Conservation (phyloP, 2,113 vertebrate species). For the Hippoglossus stenolepis region DNA sequence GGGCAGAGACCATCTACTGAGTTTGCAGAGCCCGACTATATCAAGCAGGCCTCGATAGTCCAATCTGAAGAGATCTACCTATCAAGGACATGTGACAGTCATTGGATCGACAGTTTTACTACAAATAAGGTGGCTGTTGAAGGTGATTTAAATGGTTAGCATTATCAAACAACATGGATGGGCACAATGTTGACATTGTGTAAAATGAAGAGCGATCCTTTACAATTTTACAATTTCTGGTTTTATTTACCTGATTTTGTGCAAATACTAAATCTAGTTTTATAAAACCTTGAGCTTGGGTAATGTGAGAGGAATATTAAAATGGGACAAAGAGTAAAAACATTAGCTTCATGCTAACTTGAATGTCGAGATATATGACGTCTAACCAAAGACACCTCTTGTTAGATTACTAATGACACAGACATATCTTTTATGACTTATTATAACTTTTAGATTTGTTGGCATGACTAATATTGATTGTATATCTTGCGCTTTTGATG, state of each 20-base stretch:
- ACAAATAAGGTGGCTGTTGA: constrained; percentile 85
- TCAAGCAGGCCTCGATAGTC: constrained; percentile 39
- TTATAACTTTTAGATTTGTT: constrained; percentile 54
- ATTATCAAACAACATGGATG: constrained; percentile 70
- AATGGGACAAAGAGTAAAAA: constrained; percentile 35
- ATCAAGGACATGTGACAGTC: constrained; percentile 70
- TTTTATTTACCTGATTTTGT: constrained; percentile 51
- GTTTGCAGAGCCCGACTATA: constrained; percentile 38
- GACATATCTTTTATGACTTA: constrained; percentile 37
- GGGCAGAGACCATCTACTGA: constrained; percentile 35
- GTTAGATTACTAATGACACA: constrained; percentile 59
- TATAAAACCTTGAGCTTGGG: constrained; percentile 42
- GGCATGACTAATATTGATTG: constrained; percentile 73
- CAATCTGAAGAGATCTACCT: constrained; percentile 72
- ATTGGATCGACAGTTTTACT: constrained; percentile 78
- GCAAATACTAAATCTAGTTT: constrained; percentile 47
- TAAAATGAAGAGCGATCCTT: constrained; percentile 64
- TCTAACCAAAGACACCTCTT: constrained; percentile 62
- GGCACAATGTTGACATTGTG: constrained; percentile 74
- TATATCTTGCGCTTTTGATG: constrained; percentile 44
- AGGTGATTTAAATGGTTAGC: constrained; percentile 86
- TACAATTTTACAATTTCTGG: constrained; percentile 51
- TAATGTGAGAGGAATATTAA: constrained; percentile 45
- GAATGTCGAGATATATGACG: constrained; percentile 60
- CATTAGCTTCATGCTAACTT: constrained; percentile 55